A percentile compares a stretch with the other conserved stretches of the same genome.
These are phyloP conservation scores for Sciurus carolinensis DNA, from an alignment of 2,797 vertebrate genomes.

Conservation along the genomic window DNA sequence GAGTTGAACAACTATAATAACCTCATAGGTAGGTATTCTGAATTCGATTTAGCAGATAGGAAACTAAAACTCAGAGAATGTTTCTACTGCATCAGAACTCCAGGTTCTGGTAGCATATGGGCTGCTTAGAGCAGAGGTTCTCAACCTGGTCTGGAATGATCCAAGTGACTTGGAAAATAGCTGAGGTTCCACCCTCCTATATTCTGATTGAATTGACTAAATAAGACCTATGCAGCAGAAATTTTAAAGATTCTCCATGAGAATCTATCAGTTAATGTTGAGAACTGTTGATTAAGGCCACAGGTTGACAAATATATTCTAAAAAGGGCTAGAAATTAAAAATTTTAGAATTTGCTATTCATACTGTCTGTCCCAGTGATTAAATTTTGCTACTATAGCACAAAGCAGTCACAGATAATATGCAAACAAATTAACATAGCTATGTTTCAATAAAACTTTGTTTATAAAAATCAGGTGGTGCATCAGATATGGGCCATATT, in stretches of 20 bases:
- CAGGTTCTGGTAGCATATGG: neutral
- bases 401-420: neutral
- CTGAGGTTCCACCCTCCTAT: neutral
- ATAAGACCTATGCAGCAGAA: neutral
- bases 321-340: neutral
- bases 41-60: neutral
- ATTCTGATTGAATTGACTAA: neutral
- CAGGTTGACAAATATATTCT: neutral
- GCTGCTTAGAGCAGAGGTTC: neutral
- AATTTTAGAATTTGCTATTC: neutral
- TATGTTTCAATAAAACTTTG: constrained; percentile 12
- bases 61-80: neutral
- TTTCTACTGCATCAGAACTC: neutral
- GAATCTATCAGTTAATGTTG: neutral
- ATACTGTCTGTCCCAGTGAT: neutral
- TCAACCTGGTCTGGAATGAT: neutral
- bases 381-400: neutral
- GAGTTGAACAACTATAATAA: neutral
- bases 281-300: neutral
- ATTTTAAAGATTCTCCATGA: neutral
- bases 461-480: neutral
- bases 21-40: neutral
- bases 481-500: neutral
- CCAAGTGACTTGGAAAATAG: neutral
- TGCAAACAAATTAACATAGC: neutral